Base-by-base conservation (phyloP, 2,797 vertebrate genomes). In the Alcedo atthis region DNA sequence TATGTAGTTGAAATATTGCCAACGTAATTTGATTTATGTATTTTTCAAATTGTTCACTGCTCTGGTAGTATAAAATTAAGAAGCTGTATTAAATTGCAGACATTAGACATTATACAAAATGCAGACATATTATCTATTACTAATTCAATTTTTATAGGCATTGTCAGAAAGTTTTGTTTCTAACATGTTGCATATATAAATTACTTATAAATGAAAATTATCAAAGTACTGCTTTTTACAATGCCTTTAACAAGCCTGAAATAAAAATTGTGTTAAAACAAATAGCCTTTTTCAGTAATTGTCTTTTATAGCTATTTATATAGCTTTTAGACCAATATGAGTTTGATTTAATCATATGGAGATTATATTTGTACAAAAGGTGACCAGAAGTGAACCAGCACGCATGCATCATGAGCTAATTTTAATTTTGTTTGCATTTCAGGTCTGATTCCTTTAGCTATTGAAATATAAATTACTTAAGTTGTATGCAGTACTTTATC, bases 81-180 rank as follows among this genome's bases (percentile, higher is more conserved):
- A 17, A 94, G 24, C 21, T 62, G 46, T 66, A 92, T 93, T 93
- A 94, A 91, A 92, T 80, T 24, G 15, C 43, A 85, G 75, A 45
- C 21, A 73, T 91, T 91, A 90, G 45, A 45, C 45, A 21, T 45
- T 49, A 49, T 24, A 49, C 48, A 49, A 26, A 49, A 49, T 49
- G 48, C 48, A 49, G 48, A 26, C 48, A 49, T 55, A 6, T 43
- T 95, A 13, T 91, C 75, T 94, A 55, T 90, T 93, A 87, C 77
- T 95, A 96, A 96, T 94, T 96, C 84, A 94, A 33, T 32, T 94
- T 97, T 96, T 95, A 95, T 89, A 28, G n/a, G 11, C 53, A 35
- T 63, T 59, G 77, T 90, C 75, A 81, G 25, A 93, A 93, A 92
- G 40, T 86, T 97, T 97, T 96, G 94, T 94, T 85, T 89, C 73